A percentile compares a stretch with the other conserved stretches of the same genome.
phyloP scores from a whole-genome alignment of 2,797 vertebrate species.

The Micrastur ruficollis region DNA sequence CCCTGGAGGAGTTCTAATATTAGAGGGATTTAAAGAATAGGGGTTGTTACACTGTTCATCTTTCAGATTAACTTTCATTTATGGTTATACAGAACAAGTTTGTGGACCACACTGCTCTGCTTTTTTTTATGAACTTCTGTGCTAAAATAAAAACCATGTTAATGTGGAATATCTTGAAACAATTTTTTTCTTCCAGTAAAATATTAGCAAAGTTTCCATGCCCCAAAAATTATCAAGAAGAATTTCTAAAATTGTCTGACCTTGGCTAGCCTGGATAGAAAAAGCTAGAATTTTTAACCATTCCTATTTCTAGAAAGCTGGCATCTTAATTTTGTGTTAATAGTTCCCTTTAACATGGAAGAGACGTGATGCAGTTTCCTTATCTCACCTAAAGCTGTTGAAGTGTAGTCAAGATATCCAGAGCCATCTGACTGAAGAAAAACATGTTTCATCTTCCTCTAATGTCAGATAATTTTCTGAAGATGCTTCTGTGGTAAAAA shows the following conservation, averaged over 20 bases:
- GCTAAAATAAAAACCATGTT: background rate
- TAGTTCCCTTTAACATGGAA: background rate
- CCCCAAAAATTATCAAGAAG: background rate
- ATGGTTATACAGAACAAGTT: background rate
- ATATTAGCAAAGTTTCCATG: background rate
- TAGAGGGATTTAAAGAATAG: constrained; percentile 12
- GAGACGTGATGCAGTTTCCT: background rate
- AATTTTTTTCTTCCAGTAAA: background rate
- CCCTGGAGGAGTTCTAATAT: background rate
- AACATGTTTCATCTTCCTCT: background rate
- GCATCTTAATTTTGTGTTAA: background rate
- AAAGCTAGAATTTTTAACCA: background rate
- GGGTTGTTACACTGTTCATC: background rate
- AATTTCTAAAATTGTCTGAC: background rate
- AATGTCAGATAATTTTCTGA: background rate
- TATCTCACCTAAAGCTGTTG: background rate
- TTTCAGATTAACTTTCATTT: constrained; percentile 17
- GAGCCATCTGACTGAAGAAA: background rate
- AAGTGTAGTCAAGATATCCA: background rate
- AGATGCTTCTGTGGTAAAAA: background rate
- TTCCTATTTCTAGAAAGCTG: background rate
- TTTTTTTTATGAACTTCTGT: background rate
- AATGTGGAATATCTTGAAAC: background rate
- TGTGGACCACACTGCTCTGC: background rate
- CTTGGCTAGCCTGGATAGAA: background rate